These are phyloP conservation scores for Eumacrocentrus americanus DNA, from an alignment of 2,888 invertebrate genomes.

Conservation along the genomic window DNA sequence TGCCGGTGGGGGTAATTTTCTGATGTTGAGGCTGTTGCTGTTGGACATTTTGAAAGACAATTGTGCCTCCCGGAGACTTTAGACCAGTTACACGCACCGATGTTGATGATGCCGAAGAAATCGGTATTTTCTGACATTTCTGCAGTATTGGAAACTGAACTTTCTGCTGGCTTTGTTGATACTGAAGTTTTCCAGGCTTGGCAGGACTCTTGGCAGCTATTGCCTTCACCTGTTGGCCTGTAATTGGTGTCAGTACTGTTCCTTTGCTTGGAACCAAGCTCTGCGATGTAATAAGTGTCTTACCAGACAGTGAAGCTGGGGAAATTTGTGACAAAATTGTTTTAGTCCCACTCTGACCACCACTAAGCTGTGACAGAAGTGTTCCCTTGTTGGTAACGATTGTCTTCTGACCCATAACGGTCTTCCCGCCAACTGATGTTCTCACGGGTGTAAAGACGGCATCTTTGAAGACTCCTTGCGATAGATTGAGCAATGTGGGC, in stretches of 20 bases:
- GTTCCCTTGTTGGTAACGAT: constrained; percentile 48
- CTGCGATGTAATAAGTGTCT: constrained; percentile 46
- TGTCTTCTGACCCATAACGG: constrained; percentile 48
- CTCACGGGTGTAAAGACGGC: constrained; percentile 50
- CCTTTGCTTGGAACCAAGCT: constrained; percentile 49
- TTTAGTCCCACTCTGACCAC: constrained; percentile 45
- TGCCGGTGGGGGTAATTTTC: constrained; percentile 41
- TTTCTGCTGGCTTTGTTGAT: constrained; percentile 51
- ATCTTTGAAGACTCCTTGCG: constrained; percentile 48
- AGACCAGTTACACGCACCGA: constrained; percentile 47
- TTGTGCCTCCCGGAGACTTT: constrained; percentile 58
- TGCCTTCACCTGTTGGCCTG: constrained; percentile 59
- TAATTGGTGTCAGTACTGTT: constrained; percentile 56
- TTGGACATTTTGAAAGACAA: constrained; percentile 44
- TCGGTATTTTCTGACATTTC: constrained; percentile 53
- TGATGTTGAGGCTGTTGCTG: constrained; percentile 1
- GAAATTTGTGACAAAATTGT: constrained; percentile 47
- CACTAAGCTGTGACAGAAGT: constrained; percentile 57
- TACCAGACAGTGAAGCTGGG: constrained; percentile 42
- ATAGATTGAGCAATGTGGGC: constrained; percentile 42
- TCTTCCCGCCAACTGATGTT: constrained; percentile 45
- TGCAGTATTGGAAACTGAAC: constrained; percentile 51
- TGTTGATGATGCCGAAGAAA: constrained; percentile 54
- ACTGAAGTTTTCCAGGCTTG: constrained; percentile 49
- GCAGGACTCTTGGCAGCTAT: constrained; percentile 44